Conservation (phyloP, 2,113 vertebrate genomes). For the Polyodon spathula region DNA sequence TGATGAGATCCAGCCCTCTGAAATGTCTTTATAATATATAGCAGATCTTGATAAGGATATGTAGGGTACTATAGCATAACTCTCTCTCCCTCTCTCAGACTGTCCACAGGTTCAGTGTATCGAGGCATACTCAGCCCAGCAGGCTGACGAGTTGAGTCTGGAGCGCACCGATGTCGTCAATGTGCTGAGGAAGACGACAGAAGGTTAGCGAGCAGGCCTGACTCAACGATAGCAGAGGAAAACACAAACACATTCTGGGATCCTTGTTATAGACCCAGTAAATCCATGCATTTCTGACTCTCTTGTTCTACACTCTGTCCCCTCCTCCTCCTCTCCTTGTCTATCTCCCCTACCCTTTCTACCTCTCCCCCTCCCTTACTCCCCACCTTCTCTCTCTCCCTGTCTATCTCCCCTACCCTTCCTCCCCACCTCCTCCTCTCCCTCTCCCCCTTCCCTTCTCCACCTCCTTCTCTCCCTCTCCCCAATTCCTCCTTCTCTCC, state of each 20-base stretch:
- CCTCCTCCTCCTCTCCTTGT: not conserved
- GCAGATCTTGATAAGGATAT: no score
- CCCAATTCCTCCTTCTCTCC: no score
- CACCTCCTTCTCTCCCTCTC: no score
- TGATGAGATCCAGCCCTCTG: no score
- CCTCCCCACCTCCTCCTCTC: not conserved
- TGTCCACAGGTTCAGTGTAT: conserved; percentile 77
- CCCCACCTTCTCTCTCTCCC: no score
- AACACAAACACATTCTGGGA: not conserved
- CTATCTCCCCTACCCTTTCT: no score
- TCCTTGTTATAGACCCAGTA: no score
- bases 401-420: no score
- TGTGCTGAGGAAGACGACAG: conserved; percentile 63
- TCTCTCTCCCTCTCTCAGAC: conserved; percentile 42
- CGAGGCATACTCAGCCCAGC: conserved; percentile 55
- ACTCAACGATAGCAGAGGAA: not conserved
- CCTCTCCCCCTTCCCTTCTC: not conserved
- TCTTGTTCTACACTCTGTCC: conserved; percentile 11
- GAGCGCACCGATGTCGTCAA: conserved; percentile 66
- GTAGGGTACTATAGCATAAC: conserved; percentile 13
- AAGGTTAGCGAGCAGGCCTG: no score
- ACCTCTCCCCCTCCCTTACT: not conserved
- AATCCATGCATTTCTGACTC: not conserved
- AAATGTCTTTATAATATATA: no score
- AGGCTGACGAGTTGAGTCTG: conserved; percentile 61